Conservation (phyloP, 92 coral and sea anemone genomes). For the Palythoa heliodiscus region DNA sequence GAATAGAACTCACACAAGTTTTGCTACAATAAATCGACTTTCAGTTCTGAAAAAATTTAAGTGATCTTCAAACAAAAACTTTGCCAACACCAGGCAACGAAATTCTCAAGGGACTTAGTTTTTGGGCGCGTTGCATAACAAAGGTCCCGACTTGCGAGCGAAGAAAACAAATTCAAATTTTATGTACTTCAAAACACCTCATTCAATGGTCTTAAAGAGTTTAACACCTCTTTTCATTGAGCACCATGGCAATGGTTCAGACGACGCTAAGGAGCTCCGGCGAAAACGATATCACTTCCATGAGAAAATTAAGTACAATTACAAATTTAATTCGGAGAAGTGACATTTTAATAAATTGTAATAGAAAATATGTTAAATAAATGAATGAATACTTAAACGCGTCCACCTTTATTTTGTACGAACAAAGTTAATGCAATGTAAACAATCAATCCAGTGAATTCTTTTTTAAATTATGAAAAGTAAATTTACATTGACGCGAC, state of each 20-base stretch:
- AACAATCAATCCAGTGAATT: background rate
- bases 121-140: slow-evolving; percentile 7
- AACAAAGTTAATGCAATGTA: background rate
- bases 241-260: slow-evolving; percentile 40
- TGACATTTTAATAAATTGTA: slow-evolving; percentile 5
- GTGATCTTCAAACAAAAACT: slow-evolving; percentile 18
- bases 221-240: slow-evolving; percentile 20
- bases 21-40: background rate
- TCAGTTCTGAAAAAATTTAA: background rate
- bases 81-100: slow-evolving; percentile 54
- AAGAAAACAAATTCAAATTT: slow-evolving; percentile 15
- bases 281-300: background rate
- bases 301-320: background rate
- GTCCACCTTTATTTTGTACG: background rate
- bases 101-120: slow-evolving; percentile 32
- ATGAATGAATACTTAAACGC: background rate
- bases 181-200: slow-evolving; percentile 12
- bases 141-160: background rate
- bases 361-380: background rate
- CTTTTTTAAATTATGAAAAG: background rate
- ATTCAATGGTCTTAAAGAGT: slow-evolving; percentile 16
- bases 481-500: slow-evolving; percentile 5
- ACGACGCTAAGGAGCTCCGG: background rate
- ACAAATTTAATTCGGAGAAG: slow-evolving; percentile 8
- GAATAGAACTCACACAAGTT: background rate